These are phyloP conservation scores for Lepidurus apus DNA, from an alignment of 1,140 invertebrate genomes.

Conservation along the genomic window DNA sequence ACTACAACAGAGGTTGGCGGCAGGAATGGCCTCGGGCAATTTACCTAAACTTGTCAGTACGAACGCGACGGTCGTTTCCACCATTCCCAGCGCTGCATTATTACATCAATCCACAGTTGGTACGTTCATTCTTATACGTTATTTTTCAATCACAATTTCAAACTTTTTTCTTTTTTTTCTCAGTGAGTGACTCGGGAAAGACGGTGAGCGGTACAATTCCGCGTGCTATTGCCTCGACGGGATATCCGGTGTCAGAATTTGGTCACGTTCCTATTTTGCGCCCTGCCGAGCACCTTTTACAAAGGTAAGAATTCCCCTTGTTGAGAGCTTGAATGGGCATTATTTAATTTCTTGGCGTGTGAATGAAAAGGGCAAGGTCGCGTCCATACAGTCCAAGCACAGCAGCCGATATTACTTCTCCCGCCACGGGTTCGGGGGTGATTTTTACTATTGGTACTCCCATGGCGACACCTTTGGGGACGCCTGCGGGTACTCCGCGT, in stretches of 20 bases:
- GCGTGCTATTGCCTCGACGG: neutral
- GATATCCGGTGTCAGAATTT: neutral
- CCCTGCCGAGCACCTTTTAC: neutral
- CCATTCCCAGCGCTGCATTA: constrained; percentile 25
- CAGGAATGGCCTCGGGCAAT: neutral
- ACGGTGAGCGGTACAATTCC: neutral
- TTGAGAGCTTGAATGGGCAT: neutral
- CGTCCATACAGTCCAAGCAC: constrained; percentile 1
- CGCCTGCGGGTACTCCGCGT: constrained; percentile 46
- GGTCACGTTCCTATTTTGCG: constrained; percentile 4
- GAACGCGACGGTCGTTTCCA: neutral
- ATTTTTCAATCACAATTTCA: neutral
- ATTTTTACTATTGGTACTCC: constrained; percentile 40
- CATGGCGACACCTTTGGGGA: constrained; percentile 44
- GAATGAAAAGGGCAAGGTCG: neutral
- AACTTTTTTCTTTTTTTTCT: neutral
- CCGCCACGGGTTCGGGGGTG: neutral
- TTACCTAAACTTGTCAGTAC: neutral
- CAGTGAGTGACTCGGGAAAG: constrained; percentile 17
- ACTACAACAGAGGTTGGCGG: constrained; percentile 43
- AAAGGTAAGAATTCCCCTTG: neutral
- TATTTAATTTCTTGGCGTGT: neutral
- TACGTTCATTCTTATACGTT: neutral
- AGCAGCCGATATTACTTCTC: neutral
- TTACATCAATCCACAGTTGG: constrained; percentile 28